Conservation (phyloP, 2,797 vertebrate species). For the Melanotaenia trifasciata region DNA sequence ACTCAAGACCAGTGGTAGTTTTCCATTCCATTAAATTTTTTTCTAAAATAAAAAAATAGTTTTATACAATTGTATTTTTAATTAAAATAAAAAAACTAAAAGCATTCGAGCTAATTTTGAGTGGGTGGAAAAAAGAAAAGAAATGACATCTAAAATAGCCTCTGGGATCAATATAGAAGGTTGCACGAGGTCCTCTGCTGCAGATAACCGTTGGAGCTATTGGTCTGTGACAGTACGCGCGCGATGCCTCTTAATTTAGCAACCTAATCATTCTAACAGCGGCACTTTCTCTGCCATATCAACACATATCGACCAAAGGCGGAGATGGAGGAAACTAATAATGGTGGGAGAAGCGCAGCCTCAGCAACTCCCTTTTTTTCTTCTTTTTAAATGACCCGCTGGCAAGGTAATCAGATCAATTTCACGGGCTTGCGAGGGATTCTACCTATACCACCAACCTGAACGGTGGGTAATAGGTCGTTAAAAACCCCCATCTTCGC, state of each 20-base stretch:
- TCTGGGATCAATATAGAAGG: constrained; percentile 39
- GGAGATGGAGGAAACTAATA: constrained; percentile 63
- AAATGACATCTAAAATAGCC: constrained; percentile 13
- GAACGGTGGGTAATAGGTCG: constrained; percentile 78
- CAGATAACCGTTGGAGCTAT: constrained; percentile 43
- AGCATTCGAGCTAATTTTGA: neutral
- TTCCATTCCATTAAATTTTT: neutral
- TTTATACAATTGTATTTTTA: neutral
- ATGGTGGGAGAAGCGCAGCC: constrained; percentile 58
- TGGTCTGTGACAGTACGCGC: constrained; percentile 55
- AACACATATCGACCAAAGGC: constrained; percentile 65
- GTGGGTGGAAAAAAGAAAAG: too few species aligned
- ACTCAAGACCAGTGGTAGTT: neutral
- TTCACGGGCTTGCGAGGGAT: constrained; percentile 78
- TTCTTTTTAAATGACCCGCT: constrained; percentile 68
- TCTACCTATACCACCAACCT: constrained; percentile 66
- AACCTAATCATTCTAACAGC: constrained; percentile 42
- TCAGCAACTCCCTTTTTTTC: constrained; percentile 61
- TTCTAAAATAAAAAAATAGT: neutral
- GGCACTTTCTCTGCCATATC: constrained; percentile 58
- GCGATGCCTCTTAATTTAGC: constrained; percentile 67
- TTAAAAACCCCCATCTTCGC: constrained; percentile 74
- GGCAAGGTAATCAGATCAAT: constrained; percentile 85
- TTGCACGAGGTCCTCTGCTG: constrained; percentile 1
- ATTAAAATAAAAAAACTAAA: neutral